phyloP scores from a whole-genome alignment of 1,140 invertebrate genomes.

The Orius laevigatus region DNA sequence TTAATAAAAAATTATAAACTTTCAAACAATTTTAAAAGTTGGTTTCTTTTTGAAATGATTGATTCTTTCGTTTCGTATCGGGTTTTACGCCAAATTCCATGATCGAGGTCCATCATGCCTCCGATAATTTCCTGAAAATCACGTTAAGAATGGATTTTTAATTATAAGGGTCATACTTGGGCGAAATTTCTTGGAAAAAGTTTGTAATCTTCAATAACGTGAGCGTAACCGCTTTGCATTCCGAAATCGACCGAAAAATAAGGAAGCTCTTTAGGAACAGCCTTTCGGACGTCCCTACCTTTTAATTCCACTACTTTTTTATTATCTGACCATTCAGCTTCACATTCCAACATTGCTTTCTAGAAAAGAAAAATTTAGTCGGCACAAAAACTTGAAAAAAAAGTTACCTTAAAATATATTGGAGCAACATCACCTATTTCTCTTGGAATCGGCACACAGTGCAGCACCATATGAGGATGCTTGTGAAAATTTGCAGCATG shows the following conservation, averaged over 20 bases:
- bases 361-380: constrained; percentile 24
- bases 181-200: constrained; percentile 82
- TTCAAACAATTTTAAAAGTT: no score
- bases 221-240: constrained; percentile 75
- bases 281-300: constrained; percentile 47
- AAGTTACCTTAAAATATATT: constrained; percentile 78
- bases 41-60: no score
- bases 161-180: constrained; percentile 38
- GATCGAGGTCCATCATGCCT: constrained; percentile 81
- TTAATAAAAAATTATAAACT: no score
- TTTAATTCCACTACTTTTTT: constrained; percentile 84
- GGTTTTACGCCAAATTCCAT: constrained; percentile 59
- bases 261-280: constrained; percentile 82
- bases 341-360: constrained; percentile 89
- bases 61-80: no score
- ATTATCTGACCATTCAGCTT: constrained; percentile 86
- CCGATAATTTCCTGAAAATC: constrained; percentile 74
- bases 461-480: constrained; percentile 70
- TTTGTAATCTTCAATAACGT: constrained; percentile 88
- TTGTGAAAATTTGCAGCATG: constrained; percentile 53
- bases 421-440: constrained; percentile 70
- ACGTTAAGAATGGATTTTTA: constrained; percentile 3
- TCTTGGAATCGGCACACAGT: constrained; percentile 74
- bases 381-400: not conserved
- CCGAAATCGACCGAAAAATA: constrained; percentile 93